phyloP scores from a whole-genome alignment of 1,140 invertebrate genomes.

The Coenobita brevimanus region DNA sequence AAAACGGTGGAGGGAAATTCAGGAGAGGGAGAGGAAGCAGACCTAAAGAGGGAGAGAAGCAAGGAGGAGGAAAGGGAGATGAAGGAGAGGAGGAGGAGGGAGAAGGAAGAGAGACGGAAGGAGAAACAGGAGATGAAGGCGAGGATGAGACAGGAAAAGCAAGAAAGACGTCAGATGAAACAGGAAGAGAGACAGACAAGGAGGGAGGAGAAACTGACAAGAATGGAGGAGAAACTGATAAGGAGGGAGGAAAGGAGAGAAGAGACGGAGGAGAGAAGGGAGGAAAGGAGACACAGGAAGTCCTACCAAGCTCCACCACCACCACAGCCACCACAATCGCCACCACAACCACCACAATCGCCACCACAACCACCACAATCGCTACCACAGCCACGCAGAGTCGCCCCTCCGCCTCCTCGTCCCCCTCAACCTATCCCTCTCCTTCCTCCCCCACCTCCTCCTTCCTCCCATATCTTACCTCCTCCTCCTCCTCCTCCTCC shows the following conservation, averaged over 20 bases:
- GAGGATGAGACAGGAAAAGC: no score
- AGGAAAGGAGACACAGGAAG: not conserved
- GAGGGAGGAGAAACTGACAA: not conserved
- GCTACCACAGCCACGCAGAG: no score
- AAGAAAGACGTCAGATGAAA: no score
- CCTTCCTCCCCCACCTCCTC: not conserved
- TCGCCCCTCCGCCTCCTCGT: slow-evolving; percentile 6
- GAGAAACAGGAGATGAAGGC: not conserved
- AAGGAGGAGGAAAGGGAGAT: not conserved
- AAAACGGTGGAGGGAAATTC: not conserved
- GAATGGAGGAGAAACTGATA: no score
- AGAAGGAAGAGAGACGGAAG: not conserved
- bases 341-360: no score
- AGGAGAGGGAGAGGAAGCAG: no score
- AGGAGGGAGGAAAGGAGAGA: no score
- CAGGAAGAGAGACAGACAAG: no score
- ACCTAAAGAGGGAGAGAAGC: no score
- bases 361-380: no score
- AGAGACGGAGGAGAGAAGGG: not conserved
- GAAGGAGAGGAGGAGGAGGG: not conserved
- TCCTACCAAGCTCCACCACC: no score
- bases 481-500: slow-evolving; percentile 10
- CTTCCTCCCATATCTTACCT: not conserved
- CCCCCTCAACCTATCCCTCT: not conserved
- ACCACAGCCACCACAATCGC: no score